Base-by-base conservation (phyloP, 2,888 invertebrate species). In the Mythimna pallens region DNA sequence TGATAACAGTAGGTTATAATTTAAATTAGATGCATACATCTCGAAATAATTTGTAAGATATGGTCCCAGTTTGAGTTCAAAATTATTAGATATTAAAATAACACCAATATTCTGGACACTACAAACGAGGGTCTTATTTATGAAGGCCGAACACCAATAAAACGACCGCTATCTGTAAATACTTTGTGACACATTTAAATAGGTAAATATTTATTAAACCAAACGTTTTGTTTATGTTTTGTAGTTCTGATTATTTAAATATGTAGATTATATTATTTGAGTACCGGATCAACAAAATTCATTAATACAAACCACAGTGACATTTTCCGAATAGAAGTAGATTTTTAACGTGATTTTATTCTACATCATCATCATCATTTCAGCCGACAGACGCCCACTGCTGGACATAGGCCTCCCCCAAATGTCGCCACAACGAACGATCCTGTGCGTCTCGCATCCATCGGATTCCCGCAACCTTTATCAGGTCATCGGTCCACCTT, bases 51-150 rank as follows among this genome's bases (percentile, higher is more conserved):
- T 6, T 34, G 10, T 54, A 61, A 30, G 72, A 66, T 76, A 75
- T 34, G 10, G 63, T 57, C 17, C 64, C 22, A 14, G 57, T 76
- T 65, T 64, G 54, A 68, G 70, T 50, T 66, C 50, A 62, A 79
- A 81, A 75, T 81, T 73, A 84, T 80, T 82, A 83, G 80, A 70
- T 75, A 78, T 86, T 86, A 81, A 86, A 87, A 87, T 86, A 83
- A 87, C 83, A 86, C 88, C 75, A 80, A 70, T 71, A 80, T 73
- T 81, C 82, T 82, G 73, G 79, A 76, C 73, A 78, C 72, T 83
- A 85, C 85, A 87, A 89, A 89, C 86, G 83, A 89, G 88, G 90
- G 87, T 88, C 83, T 86, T 89, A 90, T 90, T 90, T 90, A 90
- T 90, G 87, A 83, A 86, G 89, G 89, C 87, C 69, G 9, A 68